A percentile compares a stretch with the other conserved stretches of the same genome.
phyloP scores from a whole-genome alignment of 1,140 invertebrate species.

The Aphelenchoides avenae region DNA sequence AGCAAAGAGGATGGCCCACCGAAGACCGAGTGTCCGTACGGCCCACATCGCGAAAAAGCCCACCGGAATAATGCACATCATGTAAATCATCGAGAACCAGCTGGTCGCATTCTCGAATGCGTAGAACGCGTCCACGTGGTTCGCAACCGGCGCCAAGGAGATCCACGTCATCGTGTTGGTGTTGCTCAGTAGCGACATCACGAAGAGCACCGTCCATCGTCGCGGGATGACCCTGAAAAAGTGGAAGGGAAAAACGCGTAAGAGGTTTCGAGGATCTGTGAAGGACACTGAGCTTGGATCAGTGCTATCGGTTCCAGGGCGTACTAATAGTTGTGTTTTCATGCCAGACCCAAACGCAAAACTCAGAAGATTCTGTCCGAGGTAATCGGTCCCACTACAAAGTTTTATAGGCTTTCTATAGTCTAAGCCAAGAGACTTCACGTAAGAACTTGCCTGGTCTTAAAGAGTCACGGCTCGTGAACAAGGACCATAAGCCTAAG shows the following conservation, averaged over 20 bases:
- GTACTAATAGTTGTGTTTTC: no score
- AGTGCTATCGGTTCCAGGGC: no score
- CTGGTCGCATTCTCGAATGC: conserved; percentile 28
- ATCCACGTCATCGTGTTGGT: conserved; percentile 45
- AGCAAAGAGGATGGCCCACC: conserved; percentile 41
- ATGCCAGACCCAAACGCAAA: no score
- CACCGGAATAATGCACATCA: conserved; percentile 42
- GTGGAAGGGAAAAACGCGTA: conserved; percentile 1
- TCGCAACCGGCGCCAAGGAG: conserved; percentile 43
- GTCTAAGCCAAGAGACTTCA: no score
- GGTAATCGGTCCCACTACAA: no score
- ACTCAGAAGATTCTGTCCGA: no score
- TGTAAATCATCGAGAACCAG: conserved; percentile 40
- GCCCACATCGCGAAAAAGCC: conserved; percentile 50
- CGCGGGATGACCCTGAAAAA: conserved; percentile 47
- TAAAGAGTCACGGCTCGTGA: no score
- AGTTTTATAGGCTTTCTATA: no score
- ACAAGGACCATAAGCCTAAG: no score
- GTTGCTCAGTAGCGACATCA: conserved; percentile 46
- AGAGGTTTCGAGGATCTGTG: no score
- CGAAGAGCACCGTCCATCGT: conserved; percentile 41
- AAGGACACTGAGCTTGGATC: no score
- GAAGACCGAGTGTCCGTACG: conserved; percentile 33
- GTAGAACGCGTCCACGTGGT: conserved; percentile 44
- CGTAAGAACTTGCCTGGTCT: no score